Percentiles rank a stretch among this genome's conserved stretches.
phyloP scores from a whole-genome alignment of 2,888 invertebrate genomes.

The Drosophila fungiperda region DNA sequence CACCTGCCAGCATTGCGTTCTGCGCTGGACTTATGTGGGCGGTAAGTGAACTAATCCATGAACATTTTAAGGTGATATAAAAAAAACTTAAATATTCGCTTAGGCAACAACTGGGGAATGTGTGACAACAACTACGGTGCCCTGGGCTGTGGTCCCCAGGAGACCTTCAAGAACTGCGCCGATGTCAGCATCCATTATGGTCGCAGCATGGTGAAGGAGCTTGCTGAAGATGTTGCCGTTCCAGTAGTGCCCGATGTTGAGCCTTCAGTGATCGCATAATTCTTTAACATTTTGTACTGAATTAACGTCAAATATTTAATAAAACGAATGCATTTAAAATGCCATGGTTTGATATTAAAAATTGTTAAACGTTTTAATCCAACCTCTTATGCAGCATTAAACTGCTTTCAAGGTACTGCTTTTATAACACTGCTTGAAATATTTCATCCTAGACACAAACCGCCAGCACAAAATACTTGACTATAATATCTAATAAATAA shows the following conservation, averaged over 20 bases:
- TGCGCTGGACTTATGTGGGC: slow-evolving; percentile 87
- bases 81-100: background rate
- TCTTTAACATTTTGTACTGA: slow-evolving; percentile 33
- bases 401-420: background rate
- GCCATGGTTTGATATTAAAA: background rate
- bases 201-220: slow-evolving; percentile 52
- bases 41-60: slow-evolving; percentile 69
- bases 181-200: slow-evolving; percentile 83
- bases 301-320: slow-evolving; percentile 33
- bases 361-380: background rate
- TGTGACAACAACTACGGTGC: slow-evolving; percentile 83
- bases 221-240: slow-evolving; percentile 3
- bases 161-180: slow-evolving; percentile 86
- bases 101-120: slow-evolving; percentile 86
- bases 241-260: slow-evolving; percentile 24
- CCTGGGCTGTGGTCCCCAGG: slow-evolving; percentile 86
- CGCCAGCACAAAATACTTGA: background rate
- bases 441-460: background rate
- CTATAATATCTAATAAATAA: background rate
- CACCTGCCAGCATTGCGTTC: slow-evolving; percentile 86
- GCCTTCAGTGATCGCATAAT: slow-evolving; percentile 6
- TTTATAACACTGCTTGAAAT: background rate
- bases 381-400: background rate
- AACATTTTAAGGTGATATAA: too few species aligned
- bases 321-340: slow-evolving; percentile 17